These are phyloP conservation scores for Takifugu bimaculatus DNA, from an alignment of 2,113 vertebrate species.

Conservation along the genomic window DNA sequence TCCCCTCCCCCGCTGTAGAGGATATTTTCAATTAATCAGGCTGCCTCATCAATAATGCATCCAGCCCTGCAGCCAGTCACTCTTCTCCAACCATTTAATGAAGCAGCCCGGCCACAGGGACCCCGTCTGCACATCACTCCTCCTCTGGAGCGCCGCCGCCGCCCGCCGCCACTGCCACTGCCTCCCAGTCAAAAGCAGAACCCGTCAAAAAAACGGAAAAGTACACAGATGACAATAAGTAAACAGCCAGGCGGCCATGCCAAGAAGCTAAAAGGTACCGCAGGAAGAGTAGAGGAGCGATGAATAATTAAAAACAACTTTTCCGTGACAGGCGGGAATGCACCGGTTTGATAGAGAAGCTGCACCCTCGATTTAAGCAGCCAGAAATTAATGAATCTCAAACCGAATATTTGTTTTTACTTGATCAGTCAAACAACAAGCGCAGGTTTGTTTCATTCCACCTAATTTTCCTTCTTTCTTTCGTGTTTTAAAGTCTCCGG, in stretches of 20 bases:
- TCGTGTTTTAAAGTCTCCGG: not conserved
- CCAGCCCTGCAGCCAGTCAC: slow-evolving; percentile 69
- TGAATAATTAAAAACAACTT: slow-evolving; percentile 58
- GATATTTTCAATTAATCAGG: slow-evolving; percentile 76
- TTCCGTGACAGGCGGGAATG: slow-evolving; percentile 31
- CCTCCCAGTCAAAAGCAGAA: slow-evolving; percentile 46
- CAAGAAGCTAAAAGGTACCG: not conserved
- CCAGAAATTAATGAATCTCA: not conserved
- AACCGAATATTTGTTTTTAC: not conserved
- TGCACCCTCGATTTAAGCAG: slow-evolving; percentile 23
- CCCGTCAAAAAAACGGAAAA: slow-evolving; percentile 48
- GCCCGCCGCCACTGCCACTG: slow-evolving; percentile 36
- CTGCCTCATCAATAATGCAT: slow-evolving; percentile 76
- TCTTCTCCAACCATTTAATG: slow-evolving; percentile 72
- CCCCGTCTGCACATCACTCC: slow-evolving; percentile 56
- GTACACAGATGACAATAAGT: slow-evolving; percentile 52
- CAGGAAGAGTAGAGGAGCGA: slow-evolving; percentile 6
- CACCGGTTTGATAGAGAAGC: slow-evolving; percentile 39
- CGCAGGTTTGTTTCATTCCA: slow-evolving; percentile 8
- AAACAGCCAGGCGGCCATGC: slow-evolving; percentile 29
- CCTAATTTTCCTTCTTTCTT: slow-evolving; percentile 4
- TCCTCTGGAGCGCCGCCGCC: slow-evolving; percentile 53
- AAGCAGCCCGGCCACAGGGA: slow-evolving; percentile 61
- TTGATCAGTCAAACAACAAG: slow-evolving; percentile 1
- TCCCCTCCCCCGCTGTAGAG: slow-evolving; percentile 40